These are phyloP conservation scores for Coenonympha arcania DNA, from an alignment of 2,888 invertebrate genomes.

Conservation along the genomic window DNA sequence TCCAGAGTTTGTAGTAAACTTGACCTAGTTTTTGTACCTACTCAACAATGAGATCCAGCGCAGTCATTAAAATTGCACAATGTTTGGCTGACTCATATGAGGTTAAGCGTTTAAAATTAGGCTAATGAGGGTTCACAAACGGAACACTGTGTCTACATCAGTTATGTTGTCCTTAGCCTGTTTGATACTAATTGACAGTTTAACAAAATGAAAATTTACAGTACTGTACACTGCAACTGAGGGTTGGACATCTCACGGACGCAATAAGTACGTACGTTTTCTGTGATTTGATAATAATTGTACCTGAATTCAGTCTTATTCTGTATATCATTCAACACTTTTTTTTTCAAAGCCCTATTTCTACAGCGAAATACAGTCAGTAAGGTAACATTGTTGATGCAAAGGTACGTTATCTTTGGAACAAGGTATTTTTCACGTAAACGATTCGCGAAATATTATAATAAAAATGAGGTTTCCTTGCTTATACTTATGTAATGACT, in stretches of 20 bases:
- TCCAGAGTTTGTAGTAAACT: slow-evolving; percentile 37
- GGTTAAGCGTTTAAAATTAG: slow-evolving; percentile 39
- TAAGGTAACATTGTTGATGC: too few species aligned
- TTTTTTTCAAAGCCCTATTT: too few species aligned
- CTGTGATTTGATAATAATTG: not conserved
- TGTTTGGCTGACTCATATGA: slow-evolving; percentile 41
- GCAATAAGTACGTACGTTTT: too few species aligned
- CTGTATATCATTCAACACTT: too few species aligned
- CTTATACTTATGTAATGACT: not conserved
- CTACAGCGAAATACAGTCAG: too few species aligned
- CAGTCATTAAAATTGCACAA: slow-evolving; percentile 58
- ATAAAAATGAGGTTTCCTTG: too few species aligned
- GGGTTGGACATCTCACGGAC: not conserved
- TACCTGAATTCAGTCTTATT: too few species aligned
- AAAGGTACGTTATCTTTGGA: too few species aligned
- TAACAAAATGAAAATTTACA: slow-evolving; percentile 1
- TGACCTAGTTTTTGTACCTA: slow-evolving; percentile 55
- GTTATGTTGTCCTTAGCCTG: slow-evolving; percentile 32
- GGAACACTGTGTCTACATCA: slow-evolving; percentile 28
- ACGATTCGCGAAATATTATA: too few species aligned
- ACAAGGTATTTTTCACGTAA: too few species aligned
- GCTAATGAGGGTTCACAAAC: slow-evolving; percentile 39
- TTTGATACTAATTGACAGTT: slow-evolving; percentile 16
- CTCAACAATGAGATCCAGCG: slow-evolving; percentile 52
- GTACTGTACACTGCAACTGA: not conserved